phyloP scores from a whole-genome alignment of 2,888 invertebrate genomes.

The Capitulum mitella region DNA sequence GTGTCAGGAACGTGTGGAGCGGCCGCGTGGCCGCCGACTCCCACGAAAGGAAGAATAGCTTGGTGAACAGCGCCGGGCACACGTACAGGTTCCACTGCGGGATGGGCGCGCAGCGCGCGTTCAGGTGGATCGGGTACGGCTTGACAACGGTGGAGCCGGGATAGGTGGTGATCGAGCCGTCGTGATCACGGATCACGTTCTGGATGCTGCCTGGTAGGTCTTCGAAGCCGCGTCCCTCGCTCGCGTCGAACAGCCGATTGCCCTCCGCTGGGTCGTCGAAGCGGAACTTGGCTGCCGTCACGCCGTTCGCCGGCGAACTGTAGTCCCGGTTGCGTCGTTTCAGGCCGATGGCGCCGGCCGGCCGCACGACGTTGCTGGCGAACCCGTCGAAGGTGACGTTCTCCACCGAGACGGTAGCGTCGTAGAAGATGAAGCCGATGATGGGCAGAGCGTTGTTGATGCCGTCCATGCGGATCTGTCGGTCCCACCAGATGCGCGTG shows the following conservation, averaged over 20 bases:
- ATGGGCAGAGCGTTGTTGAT: not conserved
- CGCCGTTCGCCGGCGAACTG: conserved; percentile 13
- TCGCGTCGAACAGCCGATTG: conserved; percentile 4
- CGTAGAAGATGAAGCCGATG: conserved; percentile 10
- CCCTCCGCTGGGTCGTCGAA: not conserved
- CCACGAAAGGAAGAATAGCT: not conserved
- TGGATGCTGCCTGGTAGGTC: not conserved
- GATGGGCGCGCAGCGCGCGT: conserved; percentile 1
- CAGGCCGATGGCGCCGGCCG: conserved; percentile 2
- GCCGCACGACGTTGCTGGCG: not conserved
- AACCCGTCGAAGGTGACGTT: not conserved
- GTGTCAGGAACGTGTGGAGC: conserved; percentile 1
- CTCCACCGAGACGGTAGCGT: not conserved
- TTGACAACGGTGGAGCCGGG: not conserved
- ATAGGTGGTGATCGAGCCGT: conserved; percentile 4
- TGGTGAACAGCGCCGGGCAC: conserved; percentile 16
- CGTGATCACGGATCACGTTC: conserved; percentile 6
- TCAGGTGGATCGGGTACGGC: conserved; percentile 10
- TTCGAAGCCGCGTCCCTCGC: conserved; percentile 9
- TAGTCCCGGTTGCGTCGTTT: not conserved
- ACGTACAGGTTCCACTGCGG: conserved; percentile 20
- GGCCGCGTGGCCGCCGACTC: not conserved
- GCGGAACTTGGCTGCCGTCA: not conserved
- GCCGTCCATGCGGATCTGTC: conserved; percentile 21
- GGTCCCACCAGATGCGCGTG: not conserved